These are phyloP conservation scores for Brachynemurus nebulosus DNA, from an alignment of 2,888 invertebrate genomes.

Conservation along the genomic window DNA sequence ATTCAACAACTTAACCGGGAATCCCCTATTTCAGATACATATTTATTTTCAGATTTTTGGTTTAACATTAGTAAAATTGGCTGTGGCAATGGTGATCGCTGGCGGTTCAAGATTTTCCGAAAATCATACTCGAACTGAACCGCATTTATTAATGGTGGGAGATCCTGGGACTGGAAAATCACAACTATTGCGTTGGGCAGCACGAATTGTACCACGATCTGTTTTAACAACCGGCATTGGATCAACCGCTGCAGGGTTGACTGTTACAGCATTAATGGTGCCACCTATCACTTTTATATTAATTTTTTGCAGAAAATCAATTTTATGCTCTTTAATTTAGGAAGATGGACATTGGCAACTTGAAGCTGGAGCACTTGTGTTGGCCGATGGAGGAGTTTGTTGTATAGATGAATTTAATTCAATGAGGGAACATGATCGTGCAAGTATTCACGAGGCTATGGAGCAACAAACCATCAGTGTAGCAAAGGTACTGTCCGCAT, in stretches of 20 bases:
- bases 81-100: conserved; percentile 52
- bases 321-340: conserved; percentile 29
- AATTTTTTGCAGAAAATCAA: background rate
- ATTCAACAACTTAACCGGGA: background rate
- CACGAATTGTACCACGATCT: conserved; percentile 52
- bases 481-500: conserved; percentile 80
- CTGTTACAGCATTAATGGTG: conserved; percentile 75
- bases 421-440: conserved; percentile 66
- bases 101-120: conserved; percentile 39
- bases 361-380: conserved; percentile 78
- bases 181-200: conserved; percentile 60
- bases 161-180: conserved; percentile 87
- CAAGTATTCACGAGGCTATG: conserved; percentile 86
- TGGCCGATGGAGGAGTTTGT: conserved; percentile 81
- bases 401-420: conserved; percentile 86
- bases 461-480: conserved; percentile 88
- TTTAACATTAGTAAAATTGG: conserved; percentile 74
- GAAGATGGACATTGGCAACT: conserved; percentile 83
- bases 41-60: conserved; percentile 57
- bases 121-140: conserved; percentile 54
- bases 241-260: conserved; percentile 75
- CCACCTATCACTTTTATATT: conserved; percentile 14
- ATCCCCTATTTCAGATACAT: background rate
- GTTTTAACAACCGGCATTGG: conserved; percentile 79
- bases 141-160: conserved; percentile 74